phyloP scores from a whole-genome alignment of 1,140 invertebrate genomes.

The Radopholus similis region DNA sequence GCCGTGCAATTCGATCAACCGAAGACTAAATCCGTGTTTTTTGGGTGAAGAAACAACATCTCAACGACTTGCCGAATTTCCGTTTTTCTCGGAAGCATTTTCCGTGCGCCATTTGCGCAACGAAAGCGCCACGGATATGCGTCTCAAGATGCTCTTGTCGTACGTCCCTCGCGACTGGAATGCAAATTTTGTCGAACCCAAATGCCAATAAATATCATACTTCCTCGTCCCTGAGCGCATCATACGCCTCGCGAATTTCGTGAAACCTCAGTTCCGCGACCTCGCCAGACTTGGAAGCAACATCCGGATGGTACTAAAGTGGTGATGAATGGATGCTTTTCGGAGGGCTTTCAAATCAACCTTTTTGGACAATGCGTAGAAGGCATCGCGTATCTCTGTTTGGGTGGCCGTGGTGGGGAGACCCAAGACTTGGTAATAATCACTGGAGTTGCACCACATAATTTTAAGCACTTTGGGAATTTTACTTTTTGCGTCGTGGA shows the following conservation, averaged over 20 bases:
- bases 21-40: too few relatives aligned
- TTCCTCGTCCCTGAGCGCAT: background rate
- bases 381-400: background rate
- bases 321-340: background rate
- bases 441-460: too few relatives aligned
- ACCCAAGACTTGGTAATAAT: background rate
- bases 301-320: slow-evolving; percentile 1
- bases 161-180: too few relatives aligned
- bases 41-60: too few relatives aligned
- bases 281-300: background rate
- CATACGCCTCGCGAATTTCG: background rate
- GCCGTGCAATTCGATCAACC: too few relatives aligned
- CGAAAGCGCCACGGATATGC: background rate
- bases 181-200: too few relatives aligned
- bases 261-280: background rate
- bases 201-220: background rate
- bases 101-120: background rate
- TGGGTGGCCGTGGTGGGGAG: background rate
- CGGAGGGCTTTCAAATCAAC: background rate
- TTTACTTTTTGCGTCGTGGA: too few relatives aligned
- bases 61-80: too few relatives aligned
- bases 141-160: background rate
- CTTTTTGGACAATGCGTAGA: background rate
- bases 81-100: too few relatives aligned
- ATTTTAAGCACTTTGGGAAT: too few relatives aligned